phyloP scores from a whole-genome alignment of 2,888 invertebrate species.

The Lasioglossum malachurum region DNA sequence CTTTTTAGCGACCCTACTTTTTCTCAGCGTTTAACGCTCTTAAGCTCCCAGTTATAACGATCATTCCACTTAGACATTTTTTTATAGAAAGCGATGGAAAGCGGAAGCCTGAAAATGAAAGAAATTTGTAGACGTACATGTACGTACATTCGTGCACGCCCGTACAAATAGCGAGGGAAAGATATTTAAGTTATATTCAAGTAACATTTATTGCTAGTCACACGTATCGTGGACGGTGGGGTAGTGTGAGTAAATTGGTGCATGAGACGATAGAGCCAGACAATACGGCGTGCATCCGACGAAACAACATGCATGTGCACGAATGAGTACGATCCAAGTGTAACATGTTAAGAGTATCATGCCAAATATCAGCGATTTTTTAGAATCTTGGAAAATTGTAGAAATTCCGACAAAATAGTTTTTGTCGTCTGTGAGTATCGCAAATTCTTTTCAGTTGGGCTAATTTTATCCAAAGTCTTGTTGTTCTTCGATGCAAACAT shows the following conservation, averaged over 20 bases:
- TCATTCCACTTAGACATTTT: conserved; percentile 78
- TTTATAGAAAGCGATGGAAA: conserved; percentile 59
- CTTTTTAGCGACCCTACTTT: conserved; percentile 27
- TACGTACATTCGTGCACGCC: conserved; percentile 60
- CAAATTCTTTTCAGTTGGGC: not conserved
- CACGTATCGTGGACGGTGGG: conserved; percentile 75
- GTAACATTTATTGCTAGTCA: conserved; percentile 82
- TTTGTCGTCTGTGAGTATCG: not conserved
- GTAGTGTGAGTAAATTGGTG: conserved; percentile 61
- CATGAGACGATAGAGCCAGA: conserved; percentile 24
- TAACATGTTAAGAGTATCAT: conserved; percentile 4
- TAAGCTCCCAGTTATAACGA: conserved; percentile 72
- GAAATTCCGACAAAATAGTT: not conserved
- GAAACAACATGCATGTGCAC: not conserved
- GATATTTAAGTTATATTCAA: conserved; percentile 81
- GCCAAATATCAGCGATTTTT: not conserved
- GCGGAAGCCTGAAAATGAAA: conserved; percentile 59
- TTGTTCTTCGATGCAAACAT: not conserved
- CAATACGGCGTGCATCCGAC: not conserved
- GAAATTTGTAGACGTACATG: conserved; percentile 68
- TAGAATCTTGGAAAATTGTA: not conserved
- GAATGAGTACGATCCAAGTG: not conserved
- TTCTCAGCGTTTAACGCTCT: conserved; percentile 63
- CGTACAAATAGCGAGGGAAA: conserved; percentile 67
- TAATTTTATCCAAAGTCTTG: not conserved